Conservation (phyloP, 92 coral and sea anemone species). For the Umimayanthus chanpuru region DNA sequence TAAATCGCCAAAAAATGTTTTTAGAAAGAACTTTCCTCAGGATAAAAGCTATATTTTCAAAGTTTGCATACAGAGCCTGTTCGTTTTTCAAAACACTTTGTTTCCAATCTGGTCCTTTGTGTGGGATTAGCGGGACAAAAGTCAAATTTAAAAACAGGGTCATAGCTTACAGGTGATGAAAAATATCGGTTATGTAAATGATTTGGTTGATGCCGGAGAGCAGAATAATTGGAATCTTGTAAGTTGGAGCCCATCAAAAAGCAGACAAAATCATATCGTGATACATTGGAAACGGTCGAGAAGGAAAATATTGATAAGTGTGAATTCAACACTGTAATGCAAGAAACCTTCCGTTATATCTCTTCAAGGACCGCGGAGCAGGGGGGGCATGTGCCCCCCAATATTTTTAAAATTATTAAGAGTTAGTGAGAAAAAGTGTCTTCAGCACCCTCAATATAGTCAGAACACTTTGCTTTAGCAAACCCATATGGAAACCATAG, state of each 20-base stretch:
- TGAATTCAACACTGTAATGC: not conserved
- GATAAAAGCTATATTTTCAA: too few relatives aligned
- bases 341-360: not conserved
- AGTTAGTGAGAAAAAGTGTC: too few relatives aligned
- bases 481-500: too few relatives aligned
- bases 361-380: not conserved
- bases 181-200: not conserved
- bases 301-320: slow-evolving; percentile 6
- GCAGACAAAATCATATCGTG: not conserved
- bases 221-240: not conserved
- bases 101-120: too few relatives aligned
- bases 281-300: not conserved
- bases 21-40: too few relatives aligned
- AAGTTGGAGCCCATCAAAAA: not conserved
- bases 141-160: not conserved
- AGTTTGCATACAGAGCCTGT: too few relatives aligned
- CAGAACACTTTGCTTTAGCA: too few relatives aligned
- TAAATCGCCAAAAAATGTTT: too few relatives aligned
- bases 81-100: too few relatives aligned
- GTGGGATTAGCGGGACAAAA: not conserved
- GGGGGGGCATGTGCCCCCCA: too few relatives aligned
- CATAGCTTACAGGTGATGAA: not conserved
- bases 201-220: not conserved
- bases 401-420: too few relatives aligned
- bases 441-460: too few relatives aligned